Evolutionary conservation across 2,888 invertebrate species (phyloP).

Genomic region (Dryadula phaetusa): DNA sequence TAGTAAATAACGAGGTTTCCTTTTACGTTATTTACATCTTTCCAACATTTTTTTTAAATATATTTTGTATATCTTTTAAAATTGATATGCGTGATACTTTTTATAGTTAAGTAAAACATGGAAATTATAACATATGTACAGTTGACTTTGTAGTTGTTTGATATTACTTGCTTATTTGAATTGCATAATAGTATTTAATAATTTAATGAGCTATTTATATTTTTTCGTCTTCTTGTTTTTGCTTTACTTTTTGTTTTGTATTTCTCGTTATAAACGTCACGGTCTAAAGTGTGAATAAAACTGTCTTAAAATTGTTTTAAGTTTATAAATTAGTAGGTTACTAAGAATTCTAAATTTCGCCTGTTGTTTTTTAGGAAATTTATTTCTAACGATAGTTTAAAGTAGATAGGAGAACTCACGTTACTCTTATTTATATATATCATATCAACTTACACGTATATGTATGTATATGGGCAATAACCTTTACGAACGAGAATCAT

Average conservation of each 20-base stretch:
- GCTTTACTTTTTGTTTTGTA: no score
- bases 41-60: constrained; percentile 25
- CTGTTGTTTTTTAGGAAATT: not conserved
- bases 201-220: no score
- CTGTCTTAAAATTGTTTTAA: not conserved
- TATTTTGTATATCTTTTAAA: not conserved
- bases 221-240: no score
- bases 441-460: not conserved
- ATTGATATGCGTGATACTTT: not conserved
- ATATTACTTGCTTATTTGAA: not conserved
- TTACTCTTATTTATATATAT: not conserved
- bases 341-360: not conserved
- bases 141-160: not conserved
- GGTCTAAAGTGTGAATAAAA: not conserved
- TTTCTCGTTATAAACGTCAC: not conserved
- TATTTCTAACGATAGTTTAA: not conserved
- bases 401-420: not conserved
- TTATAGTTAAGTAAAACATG: not conserved
- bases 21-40: constrained; percentile 33
- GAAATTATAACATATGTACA: no score
- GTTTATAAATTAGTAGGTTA: not conserved
- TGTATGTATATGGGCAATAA: constrained; percentile 10
- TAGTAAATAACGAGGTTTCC: constrained; percentile 33
- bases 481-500: constrained; percentile 17
- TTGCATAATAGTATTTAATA: not conserved